A percentile compares a stretch with the other conserved stretches of the same genome.
Conservation (phyloP, 2,113 vertebrate species). For the Amblyopsis rosae region DNA sequence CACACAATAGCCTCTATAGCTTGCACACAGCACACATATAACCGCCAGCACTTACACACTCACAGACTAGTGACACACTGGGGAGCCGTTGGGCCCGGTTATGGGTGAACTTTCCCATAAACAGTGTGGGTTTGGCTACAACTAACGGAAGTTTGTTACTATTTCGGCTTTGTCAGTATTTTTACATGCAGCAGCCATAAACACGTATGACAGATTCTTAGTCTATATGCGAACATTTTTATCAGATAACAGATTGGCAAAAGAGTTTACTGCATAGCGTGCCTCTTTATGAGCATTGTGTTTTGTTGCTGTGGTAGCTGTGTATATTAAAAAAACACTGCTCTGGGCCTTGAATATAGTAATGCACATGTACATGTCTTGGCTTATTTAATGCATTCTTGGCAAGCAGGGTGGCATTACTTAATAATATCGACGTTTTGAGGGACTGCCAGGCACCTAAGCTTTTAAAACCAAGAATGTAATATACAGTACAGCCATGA, state of each 20-base stretch:
- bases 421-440: conserved; percentile 41
- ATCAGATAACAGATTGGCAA: neutral
- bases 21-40: neutral
- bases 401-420: conserved; percentile 44
- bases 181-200: conserved; percentile 38
- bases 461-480: conserved; percentile 49
- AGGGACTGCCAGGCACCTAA: conserved; percentile 61
- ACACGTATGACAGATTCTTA: conserved; percentile 30
- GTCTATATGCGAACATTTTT: conserved; percentile 21
- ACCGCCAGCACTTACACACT: neutral
- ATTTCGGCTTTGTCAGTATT: conserved; percentile 54
- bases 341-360: conserved; percentile 22
- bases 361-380: conserved; percentile 27
- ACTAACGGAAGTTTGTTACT: conserved; percentile 22
- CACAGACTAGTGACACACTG: neutral
- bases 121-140: conserved; percentile 16
- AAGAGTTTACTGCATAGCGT: neutral
- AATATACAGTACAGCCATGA: conserved; percentile 37
- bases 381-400: conserved; percentile 26
- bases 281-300: conserved; percentile 39
- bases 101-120: conserved; percentile 53
- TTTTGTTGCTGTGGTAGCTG: conserved; percentile 55
- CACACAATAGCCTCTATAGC: conserved; percentile 20
- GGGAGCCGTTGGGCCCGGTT: conserved; percentile 11
- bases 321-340: conserved; percentile 15